Base-by-base conservation (phyloP, 2,888 invertebrate genomes). In the Macrophya annulata region DNA sequence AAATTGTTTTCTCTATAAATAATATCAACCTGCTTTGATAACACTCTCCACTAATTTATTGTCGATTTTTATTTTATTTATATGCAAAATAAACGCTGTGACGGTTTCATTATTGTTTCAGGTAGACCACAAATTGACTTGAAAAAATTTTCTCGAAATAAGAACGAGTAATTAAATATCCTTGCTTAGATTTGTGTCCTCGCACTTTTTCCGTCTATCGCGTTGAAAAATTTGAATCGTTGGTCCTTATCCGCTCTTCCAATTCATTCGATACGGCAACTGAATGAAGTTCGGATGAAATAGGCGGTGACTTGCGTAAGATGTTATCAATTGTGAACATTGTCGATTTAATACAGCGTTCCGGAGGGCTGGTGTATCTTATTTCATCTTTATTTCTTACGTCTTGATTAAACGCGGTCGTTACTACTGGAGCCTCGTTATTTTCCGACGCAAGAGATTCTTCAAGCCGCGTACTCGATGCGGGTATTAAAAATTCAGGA, bases 301-400 rank as follows among this genome's bases (percentile, higher is more conserved):
- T 0, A n/a, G 68, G 10, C 15, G 83, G 85, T 17, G 90, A 88
- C 68, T 90, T 90, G 77, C 89, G 89, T 37, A 92, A 85, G 31
- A 92, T 92, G 85, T 91, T 91, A 48, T 92, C 92, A 85, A 92
- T 92, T 17, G 91, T 92, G 84, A 92, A 92, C 87, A 88, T 89
- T 48, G 89, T 90, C 5, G 90, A 90, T 85, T 91, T 92, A 12
- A 55, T 74, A 6, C 74, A 85, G 4, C 85, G 77, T 68, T 76
- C 76, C 48, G 68, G 85, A 48, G 85, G 85, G 48, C 76, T 51
- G 65, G 77, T 85, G 40, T 79, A 85, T 79, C 79, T 79, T 12
- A 40, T 21, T 25, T 65, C 85, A 40, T 37, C 65, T 48, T 48
- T 79, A 45, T 9, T 45, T 48, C 43, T 51, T 15, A 37, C 37